phyloP scores from a whole-genome alignment of 1,140 invertebrate species.

The Anastrepha obliqua region DNA sequence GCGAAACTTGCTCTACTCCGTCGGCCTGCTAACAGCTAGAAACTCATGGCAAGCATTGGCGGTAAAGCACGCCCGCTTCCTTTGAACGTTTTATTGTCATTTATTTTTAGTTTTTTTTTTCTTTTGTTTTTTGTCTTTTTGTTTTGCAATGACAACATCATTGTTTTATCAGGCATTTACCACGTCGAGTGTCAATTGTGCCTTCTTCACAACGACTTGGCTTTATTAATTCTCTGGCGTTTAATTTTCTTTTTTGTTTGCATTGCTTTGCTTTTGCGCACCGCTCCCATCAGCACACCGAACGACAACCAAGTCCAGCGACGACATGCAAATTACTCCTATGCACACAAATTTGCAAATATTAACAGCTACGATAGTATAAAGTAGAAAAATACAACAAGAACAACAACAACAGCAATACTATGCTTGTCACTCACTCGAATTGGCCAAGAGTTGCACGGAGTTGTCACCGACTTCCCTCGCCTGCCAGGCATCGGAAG shows the following conservation, averaged over 20 bases:
- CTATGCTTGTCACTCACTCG: not conserved
- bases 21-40: not conserved
- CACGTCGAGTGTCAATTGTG: slow-evolving; percentile 38
- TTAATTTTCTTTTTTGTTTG: not conserved
- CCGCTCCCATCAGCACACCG: not conserved
- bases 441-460: not conserved
- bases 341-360: slow-evolving; percentile 34
- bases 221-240: not conserved
- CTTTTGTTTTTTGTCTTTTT: not conserved
- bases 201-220: not conserved
- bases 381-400: not conserved
- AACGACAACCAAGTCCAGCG: not conserved
- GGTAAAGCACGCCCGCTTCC: slow-evolving; percentile 34
- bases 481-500: not conserved
- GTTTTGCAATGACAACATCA: not conserved
- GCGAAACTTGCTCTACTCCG: not conserved
- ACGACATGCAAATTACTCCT: slow-evolving; percentile 48
- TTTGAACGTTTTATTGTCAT: not conserved
- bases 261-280: not conserved
- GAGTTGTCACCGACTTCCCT: not conserved
- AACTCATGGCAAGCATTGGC: not conserved
- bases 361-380: not conserved
- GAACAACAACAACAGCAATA: not conserved
- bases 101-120: not conserved
- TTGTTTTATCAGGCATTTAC: slow-evolving; percentile 16